Conservation (phyloP, 2,113 vertebrate species). For the Noturus placidus region DNA sequence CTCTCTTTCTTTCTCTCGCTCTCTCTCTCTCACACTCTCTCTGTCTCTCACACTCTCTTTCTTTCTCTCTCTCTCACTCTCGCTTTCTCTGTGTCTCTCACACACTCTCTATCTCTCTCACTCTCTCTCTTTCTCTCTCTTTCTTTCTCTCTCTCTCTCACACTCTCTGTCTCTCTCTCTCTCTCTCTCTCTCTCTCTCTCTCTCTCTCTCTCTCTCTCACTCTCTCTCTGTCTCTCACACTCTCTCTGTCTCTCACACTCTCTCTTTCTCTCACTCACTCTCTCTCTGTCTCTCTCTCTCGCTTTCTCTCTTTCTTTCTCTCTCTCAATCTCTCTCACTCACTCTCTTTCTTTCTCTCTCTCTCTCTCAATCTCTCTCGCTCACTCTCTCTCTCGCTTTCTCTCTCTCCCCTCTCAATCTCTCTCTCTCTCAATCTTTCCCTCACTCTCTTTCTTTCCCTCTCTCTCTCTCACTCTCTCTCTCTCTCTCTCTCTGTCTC, state of each 20-base stretch:
- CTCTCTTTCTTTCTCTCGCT: conserved; percentile 26
- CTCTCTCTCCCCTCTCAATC: conserved; percentile 43
- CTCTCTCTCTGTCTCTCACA: conserved; percentile 50
- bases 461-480: conserved; percentile 30
- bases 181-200: conserved; percentile 33
- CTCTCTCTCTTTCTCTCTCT: conserved; percentile 30
- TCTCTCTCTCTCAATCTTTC: conserved; percentile 24
- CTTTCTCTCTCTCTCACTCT: conserved; percentile 43
- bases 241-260: conserved; percentile 23
- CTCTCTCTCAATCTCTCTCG: conserved; percentile 33
- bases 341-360: conserved; percentile 42
- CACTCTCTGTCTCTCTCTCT: conserved; percentile 28
- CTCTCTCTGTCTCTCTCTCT: conserved; percentile 30
- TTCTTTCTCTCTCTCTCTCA: conserved; percentile 44
- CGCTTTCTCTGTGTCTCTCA: no score
- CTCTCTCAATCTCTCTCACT: conserved; percentile 23
- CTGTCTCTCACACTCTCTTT: no score
- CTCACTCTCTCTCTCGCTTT: no score
- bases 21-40: conserved; percentile 56
- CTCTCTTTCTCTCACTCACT: conserved; percentile 46
- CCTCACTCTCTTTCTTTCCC: conserved; percentile 44
- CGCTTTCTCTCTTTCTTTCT: conserved; percentile 43
- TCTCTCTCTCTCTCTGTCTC: conserved; percentile 45
- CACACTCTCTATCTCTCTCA: conserved; percentile 42
- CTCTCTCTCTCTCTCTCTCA: conserved; percentile 32